Conservation (phyloP, 2,113 vertebrate species). For the Cyanoramphus novaezelandiae region DNA sequence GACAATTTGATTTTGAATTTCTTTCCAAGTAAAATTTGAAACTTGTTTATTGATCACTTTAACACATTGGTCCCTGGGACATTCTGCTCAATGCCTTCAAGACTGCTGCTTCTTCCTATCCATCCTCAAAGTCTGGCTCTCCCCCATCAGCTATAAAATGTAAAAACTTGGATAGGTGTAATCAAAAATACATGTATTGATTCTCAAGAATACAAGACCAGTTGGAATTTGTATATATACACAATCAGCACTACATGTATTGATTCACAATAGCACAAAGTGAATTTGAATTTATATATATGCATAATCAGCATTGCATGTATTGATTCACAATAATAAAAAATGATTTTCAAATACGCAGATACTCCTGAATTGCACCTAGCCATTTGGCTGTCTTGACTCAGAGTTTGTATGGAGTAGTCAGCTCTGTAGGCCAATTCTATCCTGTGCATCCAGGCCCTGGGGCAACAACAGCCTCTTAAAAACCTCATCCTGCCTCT, state of each 20-base stretch:
- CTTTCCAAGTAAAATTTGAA: conserved; percentile 46
- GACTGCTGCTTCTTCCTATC: neutral
- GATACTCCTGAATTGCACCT: neutral
- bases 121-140: neutral
- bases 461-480: neutral
- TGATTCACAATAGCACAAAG: neutral
- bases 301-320: neutral
- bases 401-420: neutral
- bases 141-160: neutral
- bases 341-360: neutral
- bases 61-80: conserved; percentile 31
- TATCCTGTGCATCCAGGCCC: neutral
- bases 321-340: neutral
- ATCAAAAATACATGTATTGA: neutral
- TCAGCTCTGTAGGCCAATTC: neutral
- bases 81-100: neutral
- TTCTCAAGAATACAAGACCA: neutral
- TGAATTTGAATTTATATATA: neutral
- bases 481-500: accelerated
- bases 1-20: conserved; percentile 18
- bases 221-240: neutral
- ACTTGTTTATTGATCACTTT: conserved; percentile 26
- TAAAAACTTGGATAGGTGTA: neutral
- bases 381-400: neutral
- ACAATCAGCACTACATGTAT: neutral